Base-by-base conservation (phyloP, 2,888 invertebrate genomes). In the Aporophyla lueneburgensis region DNA sequence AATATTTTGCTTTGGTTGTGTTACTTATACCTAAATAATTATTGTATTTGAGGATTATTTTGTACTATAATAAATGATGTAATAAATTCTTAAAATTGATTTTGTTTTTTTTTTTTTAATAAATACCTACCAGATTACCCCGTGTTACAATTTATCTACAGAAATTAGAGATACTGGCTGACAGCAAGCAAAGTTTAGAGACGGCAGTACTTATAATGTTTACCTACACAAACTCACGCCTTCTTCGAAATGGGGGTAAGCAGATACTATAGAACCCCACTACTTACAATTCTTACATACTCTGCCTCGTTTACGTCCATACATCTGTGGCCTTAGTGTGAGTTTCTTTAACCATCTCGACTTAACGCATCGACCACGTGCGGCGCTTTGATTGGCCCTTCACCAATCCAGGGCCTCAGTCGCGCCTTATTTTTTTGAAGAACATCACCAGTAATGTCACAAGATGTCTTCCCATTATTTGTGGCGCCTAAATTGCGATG, bases 1-100 rank as follows among this genome's bases (percentile, higher is more conserved):
- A 94, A 96, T 94, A 93, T 96, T 95, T 96, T 95, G 96, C 95
- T 96, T 96, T 95, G 96, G 96, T 96, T 96, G 96, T 96, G 96
- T 96, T 96, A 96, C 95, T 95, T 96, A 95, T 95, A 95, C 93
- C 92, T 94, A 93, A 92, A 94, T 95, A 94, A 95, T 95, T 95
- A 95, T 94, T 95, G 94, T 96, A 96, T 95, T 95, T 96, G 96
- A 96, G 94, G 96, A 95, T 96, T 96, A 96, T 96, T 96, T 96
- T 96, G 96, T 96, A 96, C 94, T 94, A 95, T 96, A 96, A 96
- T 88, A 88, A 87, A 88, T 94, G 93, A 94, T 95, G 95, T 95
- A 96, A 96, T 96, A 96, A 96, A 96, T 94, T 94, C 95, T 94
- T 95, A 94, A 95, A 94, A 93, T 87, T 92, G 86, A 90, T 85